phyloP scores from a whole-genome alignment of 2,888 invertebrate species.

The Cancer borealis region DNA sequence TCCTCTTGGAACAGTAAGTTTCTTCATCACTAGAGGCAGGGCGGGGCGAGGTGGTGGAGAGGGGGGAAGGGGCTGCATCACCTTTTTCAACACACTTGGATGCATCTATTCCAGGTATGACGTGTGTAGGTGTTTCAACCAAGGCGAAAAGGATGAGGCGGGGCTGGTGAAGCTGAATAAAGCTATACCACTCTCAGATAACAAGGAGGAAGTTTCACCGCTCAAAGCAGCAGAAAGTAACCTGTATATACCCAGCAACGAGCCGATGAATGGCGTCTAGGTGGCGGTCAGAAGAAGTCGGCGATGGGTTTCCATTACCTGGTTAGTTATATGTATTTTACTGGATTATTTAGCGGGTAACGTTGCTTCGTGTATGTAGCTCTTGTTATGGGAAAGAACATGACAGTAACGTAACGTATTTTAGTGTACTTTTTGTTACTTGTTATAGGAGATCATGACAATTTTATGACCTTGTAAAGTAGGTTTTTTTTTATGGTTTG shows the following conservation, averaged over 20 bases:
- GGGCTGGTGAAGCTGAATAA: conserved; percentile 2
- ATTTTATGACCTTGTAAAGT: too few relatives aligned
- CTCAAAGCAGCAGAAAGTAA: conserved; percentile 49
- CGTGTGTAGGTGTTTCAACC: conserved; percentile 60
- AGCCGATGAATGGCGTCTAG: neutral
- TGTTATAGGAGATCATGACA: too few relatives aligned
- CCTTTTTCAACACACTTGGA: too few relatives aligned
- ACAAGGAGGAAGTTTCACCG: conserved; percentile 17
- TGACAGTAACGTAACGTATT: too few relatives aligned
- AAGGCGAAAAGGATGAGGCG: conserved; percentile 47
- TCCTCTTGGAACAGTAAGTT: too few relatives aligned
- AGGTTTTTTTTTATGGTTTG: neutral
- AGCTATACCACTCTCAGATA: neutral
- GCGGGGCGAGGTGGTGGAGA: too few relatives aligned
- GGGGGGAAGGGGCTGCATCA: too few relatives aligned
- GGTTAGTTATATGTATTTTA: neutral
- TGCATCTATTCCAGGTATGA: conserved; percentile 57
- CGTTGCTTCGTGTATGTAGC: neutral
- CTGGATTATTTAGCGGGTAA: neutral
- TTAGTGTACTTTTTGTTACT: too few relatives aligned
- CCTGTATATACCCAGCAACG: conserved; percentile 25
- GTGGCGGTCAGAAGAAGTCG: neutral
- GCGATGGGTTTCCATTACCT: neutral
- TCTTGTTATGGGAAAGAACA: neutral
- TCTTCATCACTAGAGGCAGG: too few relatives aligned